phyloP scores from a whole-genome alignment of 2,797 vertebrate species.

The Eulemur albifrons region DNA sequence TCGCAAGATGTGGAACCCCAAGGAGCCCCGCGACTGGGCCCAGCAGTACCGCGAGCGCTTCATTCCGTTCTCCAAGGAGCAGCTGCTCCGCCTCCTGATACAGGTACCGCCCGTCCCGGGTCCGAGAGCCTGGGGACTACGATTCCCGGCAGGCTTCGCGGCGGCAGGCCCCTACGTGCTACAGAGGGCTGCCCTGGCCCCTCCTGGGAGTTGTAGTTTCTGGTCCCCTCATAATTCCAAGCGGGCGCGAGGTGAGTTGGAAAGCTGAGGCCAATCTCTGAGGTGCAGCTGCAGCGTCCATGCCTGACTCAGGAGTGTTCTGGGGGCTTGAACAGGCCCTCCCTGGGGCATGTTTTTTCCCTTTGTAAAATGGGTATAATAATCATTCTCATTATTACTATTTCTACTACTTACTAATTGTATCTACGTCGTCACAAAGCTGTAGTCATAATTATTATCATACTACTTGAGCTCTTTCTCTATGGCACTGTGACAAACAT shows the following conservation, averaged over 20 bases:
- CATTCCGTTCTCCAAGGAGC: constrained; percentile 82
- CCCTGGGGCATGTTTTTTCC: not conserved
- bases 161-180: not conserved
- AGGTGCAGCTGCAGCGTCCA: not conserved
- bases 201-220: constrained; percentile 65
- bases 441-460: not conserved
- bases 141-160: constrained; percentile 51
- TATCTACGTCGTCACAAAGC: not conserved
- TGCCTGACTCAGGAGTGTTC: not conserved
- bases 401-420: not conserved
- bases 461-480: not conserved
- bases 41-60: constrained; percentile 81
- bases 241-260: not conserved
- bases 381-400: not conserved
- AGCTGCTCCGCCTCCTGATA: constrained; percentile 79
- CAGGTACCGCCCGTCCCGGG: constrained; percentile 72
- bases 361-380: not conserved
- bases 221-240: not conserved
- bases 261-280: not conserved
- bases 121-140: constrained; percentile 43
- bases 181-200: not conserved
- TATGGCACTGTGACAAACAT: not conserved
- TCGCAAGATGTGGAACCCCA: constrained; percentile 82
- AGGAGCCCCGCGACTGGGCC: constrained; percentile 81
- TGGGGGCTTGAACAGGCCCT: not conserved